These are phyloP conservation scores for Eptesicus fuscus DNA, from an alignment of 2,113 vertebrate genomes.

Conservation along the genomic window DNA sequence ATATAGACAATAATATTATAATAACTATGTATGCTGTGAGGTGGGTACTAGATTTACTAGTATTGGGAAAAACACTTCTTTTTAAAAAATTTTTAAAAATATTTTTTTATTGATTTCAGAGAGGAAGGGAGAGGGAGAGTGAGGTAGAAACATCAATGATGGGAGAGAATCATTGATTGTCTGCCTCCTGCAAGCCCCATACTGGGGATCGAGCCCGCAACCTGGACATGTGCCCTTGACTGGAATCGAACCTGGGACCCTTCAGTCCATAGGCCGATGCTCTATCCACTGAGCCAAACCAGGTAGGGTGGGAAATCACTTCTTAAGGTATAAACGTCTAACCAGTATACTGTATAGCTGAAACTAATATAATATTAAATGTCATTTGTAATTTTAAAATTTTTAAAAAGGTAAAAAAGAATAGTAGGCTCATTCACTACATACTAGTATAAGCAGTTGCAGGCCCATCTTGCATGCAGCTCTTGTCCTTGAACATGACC, in stretches of 20 bases:
- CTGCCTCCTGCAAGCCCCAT: too few relatives aligned
- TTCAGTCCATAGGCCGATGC: too few relatives aligned
- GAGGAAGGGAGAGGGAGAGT: too few relatives aligned
- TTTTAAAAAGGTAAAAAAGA: background rate
- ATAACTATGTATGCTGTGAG: background rate
- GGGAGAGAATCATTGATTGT: too few relatives aligned
- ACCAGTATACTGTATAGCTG: background rate
- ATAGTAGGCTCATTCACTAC: fast-evolving
- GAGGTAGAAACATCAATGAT: too few relatives aligned
- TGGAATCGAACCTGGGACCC: too few relatives aligned
- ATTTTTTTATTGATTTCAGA: too few relatives aligned
- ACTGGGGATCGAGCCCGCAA: too few relatives aligned
- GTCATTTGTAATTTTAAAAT: background rate
- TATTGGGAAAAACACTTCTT: background rate
- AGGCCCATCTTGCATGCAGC: background rate
- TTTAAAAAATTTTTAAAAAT: too few relatives aligned
- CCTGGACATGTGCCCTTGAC: too few relatives aligned
- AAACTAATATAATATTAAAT: background rate
- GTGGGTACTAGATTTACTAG: background rate
- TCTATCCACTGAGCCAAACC: too few relatives aligned
- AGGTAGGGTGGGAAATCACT: background rate
- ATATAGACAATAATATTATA: background rate
- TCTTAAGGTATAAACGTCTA: background rate
- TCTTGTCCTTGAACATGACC: background rate
- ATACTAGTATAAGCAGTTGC: too few relatives aligned